A percentile compares a stretch with the other conserved stretches of the same genome.
These are phyloP conservation scores for Podocnemis expansa DNA, from an alignment of 2,113 vertebrate genomes.

Conservation along the genomic window DNA sequence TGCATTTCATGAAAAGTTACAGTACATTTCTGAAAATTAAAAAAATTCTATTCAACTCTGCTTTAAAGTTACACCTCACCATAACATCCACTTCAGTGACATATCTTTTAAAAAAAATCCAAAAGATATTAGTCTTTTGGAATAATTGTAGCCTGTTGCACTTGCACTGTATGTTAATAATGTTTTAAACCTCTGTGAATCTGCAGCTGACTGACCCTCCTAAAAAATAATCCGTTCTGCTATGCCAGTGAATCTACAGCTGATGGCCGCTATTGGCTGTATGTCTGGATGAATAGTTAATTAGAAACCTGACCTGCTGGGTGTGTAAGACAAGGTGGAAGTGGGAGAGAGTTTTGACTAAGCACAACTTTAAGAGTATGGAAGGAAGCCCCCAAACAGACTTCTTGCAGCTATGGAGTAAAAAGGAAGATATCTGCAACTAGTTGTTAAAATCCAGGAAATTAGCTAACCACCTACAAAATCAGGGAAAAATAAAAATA, in stretches of 20 bases:
- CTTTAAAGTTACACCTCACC: neutral
- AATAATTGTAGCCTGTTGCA: neutral
- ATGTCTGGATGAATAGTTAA: neutral
- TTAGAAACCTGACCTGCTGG: neutral
- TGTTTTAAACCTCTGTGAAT: neutral
- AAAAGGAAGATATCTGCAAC: neutral
- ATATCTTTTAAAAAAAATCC: neutral
- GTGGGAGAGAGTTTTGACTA: neutral
- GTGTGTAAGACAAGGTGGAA: neutral
- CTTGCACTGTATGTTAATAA: neutral
- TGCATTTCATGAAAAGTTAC: neutral
- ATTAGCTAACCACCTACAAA: neutral
- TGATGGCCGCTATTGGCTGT: neutral
- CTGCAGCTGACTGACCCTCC: neutral
- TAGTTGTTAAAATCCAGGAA: neutral
- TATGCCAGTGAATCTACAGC: neutral
- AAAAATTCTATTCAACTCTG: neutral
- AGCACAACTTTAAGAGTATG: neutral
- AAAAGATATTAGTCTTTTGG: neutral
- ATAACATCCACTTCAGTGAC: neutral
- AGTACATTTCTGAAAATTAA: neutral
- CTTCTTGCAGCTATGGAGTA: fast-evolving
- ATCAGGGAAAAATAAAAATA: neutral
- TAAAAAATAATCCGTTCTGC: neutral
- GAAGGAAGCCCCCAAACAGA: neutral